Conservation (phyloP, 2,888 invertebrate species). For the Dermolepida albohirtum region DNA sequence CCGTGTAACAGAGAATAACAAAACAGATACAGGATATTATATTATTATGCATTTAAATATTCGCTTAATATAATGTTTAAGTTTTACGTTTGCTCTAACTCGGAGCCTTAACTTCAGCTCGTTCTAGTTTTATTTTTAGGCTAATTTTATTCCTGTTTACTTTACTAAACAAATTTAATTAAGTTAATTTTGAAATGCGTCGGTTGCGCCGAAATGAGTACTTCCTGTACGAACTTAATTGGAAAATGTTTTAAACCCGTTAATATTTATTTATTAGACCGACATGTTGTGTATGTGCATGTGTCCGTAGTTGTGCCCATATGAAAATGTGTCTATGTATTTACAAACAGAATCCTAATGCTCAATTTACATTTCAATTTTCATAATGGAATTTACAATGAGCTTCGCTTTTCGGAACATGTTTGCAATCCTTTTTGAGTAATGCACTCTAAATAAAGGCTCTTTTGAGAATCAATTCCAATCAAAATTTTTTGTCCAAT, state of each 20-base stretch:
- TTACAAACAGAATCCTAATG: conserved; percentile 31
- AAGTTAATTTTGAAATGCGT: conserved; percentile 12
- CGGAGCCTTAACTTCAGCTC: not conserved
- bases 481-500: too few species aligned
- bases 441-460: too few species aligned
- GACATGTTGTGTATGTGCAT: not conserved
- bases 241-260: conserved; percentile 15
- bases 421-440: too few species aligned
- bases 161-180: conserved; percentile 18
- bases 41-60: too few species aligned
- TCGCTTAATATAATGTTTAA: too few species aligned
- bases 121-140: not conserved
- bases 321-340: conserved; percentile 7
- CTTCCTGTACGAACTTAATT: conserved; percentile 14
- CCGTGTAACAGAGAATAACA: not conserved
- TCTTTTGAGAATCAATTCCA: too few species aligned
- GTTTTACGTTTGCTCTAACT: too few species aligned
- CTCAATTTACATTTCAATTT: conserved; percentile 31
- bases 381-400: conserved; percentile 36
- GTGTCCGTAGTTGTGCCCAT: not conserved
- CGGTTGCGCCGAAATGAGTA: not conserved
- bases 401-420: not conserved
- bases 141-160: conserved; percentile 11
- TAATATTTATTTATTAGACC: conserved; percentile 19
- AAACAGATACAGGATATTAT: not conserved